Conservation (phyloP, 2,888 invertebrate genomes). For the Mycalesis mineus region DNA sequence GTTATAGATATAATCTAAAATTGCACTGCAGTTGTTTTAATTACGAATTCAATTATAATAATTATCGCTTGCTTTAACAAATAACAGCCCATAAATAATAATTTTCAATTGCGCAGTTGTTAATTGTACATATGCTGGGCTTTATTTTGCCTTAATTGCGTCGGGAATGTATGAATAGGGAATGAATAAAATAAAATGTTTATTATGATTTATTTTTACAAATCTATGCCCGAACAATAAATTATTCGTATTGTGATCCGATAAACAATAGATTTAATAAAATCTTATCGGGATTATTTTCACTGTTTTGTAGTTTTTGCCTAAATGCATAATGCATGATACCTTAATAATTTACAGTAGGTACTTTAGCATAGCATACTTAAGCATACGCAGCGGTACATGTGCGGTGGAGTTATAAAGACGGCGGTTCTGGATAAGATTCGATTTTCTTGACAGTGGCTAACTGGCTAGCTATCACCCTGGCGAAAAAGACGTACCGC, state of each 20-base stretch:
- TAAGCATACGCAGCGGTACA: too few species aligned
- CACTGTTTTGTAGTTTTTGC: too few species aligned
- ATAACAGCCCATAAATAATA: not conserved
- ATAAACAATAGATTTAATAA: too few species aligned
- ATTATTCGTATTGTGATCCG: not conserved
- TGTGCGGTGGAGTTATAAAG: too few species aligned
- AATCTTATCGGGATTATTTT: too few species aligned
- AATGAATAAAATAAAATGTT: constrained; percentile 3
- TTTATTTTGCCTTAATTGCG: not conserved
- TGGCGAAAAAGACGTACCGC: too few species aligned
- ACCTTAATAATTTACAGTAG: not conserved
- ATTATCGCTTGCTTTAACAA: constrained; percentile 4
- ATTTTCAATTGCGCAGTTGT: constrained; percentile 9
- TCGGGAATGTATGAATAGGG: not conserved
- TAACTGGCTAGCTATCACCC: too few species aligned
- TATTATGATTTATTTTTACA: not conserved
- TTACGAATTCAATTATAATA: constrained; percentile 7
- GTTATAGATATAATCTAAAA: not conserved
- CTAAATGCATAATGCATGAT: too few species aligned
- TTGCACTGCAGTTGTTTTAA: not conserved
- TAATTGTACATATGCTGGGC: constrained; percentile 1
- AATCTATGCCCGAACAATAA: not conserved
- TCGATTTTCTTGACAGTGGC: too few species aligned
- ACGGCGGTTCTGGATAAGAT: too few species aligned
- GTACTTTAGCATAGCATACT: too few species aligned